Base-by-base conservation (phyloP, 2,888 invertebrate species). In the Tolmerus cingulatus region DNA sequence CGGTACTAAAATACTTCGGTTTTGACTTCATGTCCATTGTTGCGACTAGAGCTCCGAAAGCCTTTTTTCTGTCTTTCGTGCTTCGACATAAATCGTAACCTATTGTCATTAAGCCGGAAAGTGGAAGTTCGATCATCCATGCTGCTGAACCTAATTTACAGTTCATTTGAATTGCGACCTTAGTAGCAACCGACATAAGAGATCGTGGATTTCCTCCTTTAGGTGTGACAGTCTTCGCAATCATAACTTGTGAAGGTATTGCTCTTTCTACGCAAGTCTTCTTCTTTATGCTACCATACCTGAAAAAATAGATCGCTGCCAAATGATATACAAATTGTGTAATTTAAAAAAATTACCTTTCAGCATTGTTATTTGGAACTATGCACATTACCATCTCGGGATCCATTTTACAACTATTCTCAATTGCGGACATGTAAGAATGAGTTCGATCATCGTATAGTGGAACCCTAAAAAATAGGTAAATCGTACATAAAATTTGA, bases 131-230 rank as follows among this genome's bases (percentile, higher is more conserved):
- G 0, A 97, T 94, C 9, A 94, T 93, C 98, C 98, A 98, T 0
- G 98, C 97, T 0, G 97, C 96, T 0, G 98, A 98, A 0, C 98
- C 99, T 55, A 98, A 92, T 93, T 99, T 99, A 91, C 97, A 97
- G 91, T 97, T 97, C 86, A 99, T 94, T 91, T 99, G 99, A 76
- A 99, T 96, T 0, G 97, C 97, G 0, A 99, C 95, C 93, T 99
- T 99, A 0, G 98, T 98, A 0, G 97, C 97, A 74, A 98, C 96
- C 0, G 96, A 96, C 95, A 96, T 95, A 0, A 94, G 93, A 90
- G 91, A 76, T 91, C 91, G 78, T 93, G 89, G 90, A 87, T 91
- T 91, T 30, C 89, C 88, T 2, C 89, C 88, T 92, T 89, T 94
- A 93, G 86, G 92, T 9, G 87, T 87, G n/a, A 89, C 74, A 0